phyloP scores from a whole-genome alignment of 2,888 invertebrate species.

The Erpobdella octoculata region DNA sequence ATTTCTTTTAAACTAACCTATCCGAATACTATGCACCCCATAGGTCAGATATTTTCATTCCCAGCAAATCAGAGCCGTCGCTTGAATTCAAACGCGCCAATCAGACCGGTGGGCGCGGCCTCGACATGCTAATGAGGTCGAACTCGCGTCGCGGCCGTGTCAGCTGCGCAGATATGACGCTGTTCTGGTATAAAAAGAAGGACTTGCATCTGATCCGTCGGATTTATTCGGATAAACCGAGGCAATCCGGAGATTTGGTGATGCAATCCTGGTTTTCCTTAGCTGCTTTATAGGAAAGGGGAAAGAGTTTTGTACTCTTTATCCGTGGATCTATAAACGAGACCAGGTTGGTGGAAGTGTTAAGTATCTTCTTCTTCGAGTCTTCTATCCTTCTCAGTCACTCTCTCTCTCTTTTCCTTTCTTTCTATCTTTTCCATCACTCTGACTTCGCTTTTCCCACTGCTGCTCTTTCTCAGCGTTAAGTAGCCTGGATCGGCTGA shows the following conservation, averaged over 20 bases:
- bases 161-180: background rate
- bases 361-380: no score
- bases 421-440: background rate
- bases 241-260: background rate
- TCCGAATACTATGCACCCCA: no score
- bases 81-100: background rate
- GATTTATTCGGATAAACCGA: constrained; percentile 8
- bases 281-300: constrained; percentile 5
- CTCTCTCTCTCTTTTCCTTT: background rate
- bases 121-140: background rate
- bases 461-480: background rate
- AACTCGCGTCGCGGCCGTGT: background rate
- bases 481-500: background rate
- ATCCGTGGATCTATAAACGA: background rate
- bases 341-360: background rate
- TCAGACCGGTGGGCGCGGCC: background rate
- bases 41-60: no score
- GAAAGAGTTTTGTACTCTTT: no score
- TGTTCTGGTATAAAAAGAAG: background rate
- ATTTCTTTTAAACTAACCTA: no score
- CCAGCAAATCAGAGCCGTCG: no score
- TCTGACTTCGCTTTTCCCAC: background rate
- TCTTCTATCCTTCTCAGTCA: background rate
- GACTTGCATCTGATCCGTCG: background rate
- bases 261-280: background rate